These are phyloP conservation scores for Ploceus nigricollis DNA, from an alignment of 2,113 vertebrate genomes.

Conservation along the genomic window DNA sequence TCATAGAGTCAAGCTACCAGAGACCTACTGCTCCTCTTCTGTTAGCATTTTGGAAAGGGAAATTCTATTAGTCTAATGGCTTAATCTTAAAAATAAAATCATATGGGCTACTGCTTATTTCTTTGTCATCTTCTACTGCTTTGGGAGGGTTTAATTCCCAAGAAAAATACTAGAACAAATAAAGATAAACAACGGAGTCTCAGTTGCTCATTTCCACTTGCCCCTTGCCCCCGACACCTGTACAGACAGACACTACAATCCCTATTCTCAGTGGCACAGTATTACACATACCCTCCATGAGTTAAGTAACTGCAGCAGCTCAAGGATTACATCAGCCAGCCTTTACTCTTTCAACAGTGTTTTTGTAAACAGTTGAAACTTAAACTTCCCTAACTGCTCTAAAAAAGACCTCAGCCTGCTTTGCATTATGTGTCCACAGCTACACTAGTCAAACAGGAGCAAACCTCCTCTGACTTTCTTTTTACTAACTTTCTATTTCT, in stretches of 20 bases:
- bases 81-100: background rate
- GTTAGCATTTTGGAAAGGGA: background rate
- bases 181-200: background rate
- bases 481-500: background rate
- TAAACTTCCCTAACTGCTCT: background rate
- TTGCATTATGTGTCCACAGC: background rate
- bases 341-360: background rate
- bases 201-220: background rate
- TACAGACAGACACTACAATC: background rate
- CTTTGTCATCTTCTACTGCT: background rate
- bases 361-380: background rate
- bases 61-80: background rate
- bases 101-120: background rate
- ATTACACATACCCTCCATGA: background rate
- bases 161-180: background rate
- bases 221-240: background rate
- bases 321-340: slow-evolving; percentile 6
- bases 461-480: background rate
- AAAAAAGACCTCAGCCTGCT: background rate
- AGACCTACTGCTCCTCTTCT: background rate
- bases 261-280: background rate
- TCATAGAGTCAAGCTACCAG: background rate
- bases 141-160: background rate
- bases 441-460: background rate
- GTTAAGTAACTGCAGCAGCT: background rate